phyloP scores from a whole-genome alignment of 2,888 invertebrate species.

The Idaea biselata region DNA sequence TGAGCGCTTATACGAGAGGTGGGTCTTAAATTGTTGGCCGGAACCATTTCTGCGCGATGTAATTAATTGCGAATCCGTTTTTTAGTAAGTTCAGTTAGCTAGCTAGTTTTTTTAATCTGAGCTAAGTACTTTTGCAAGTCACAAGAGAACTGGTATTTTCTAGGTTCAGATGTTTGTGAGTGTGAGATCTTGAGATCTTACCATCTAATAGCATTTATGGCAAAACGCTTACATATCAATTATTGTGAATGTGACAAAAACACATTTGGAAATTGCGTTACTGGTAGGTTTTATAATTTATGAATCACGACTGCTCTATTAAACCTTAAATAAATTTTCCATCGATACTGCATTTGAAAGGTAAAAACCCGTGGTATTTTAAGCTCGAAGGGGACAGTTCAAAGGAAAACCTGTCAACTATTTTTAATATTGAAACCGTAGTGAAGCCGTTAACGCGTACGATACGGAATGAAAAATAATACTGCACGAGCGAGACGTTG shows the following conservation, averaged over 20 bases:
- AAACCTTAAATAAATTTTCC: neutral
- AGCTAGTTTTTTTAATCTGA: too few species aligned
- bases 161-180: too few species aligned
- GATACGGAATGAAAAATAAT: constrained; percentile 58
- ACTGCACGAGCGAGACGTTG: constrained; percentile 30
- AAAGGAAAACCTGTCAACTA: constrained; percentile 40
- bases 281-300: neutral
- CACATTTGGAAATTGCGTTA: neutral
- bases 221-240: neutral
- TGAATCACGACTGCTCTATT: neutral
- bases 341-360: neutral
- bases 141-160: too few species aligned
- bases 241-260: neutral
- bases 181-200: too few species aligned
- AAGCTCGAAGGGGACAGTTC: constrained; percentile 14
- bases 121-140: too few species aligned
- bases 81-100: too few species aligned
- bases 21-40: too few species aligned
- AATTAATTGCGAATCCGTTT: too few species aligned
- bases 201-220: too few species aligned
- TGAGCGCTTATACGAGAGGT: too few species aligned
- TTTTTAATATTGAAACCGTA: constrained; percentile 47
- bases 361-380: constrained; percentile 2
- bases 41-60: too few species aligned
- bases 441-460: constrained; percentile 43